Evolutionary conservation across 2,797 vertebrate species (phyloP), one percentile per base, ranked within the genome.

Genomic region (Notolabrus celidotus): DNA sequence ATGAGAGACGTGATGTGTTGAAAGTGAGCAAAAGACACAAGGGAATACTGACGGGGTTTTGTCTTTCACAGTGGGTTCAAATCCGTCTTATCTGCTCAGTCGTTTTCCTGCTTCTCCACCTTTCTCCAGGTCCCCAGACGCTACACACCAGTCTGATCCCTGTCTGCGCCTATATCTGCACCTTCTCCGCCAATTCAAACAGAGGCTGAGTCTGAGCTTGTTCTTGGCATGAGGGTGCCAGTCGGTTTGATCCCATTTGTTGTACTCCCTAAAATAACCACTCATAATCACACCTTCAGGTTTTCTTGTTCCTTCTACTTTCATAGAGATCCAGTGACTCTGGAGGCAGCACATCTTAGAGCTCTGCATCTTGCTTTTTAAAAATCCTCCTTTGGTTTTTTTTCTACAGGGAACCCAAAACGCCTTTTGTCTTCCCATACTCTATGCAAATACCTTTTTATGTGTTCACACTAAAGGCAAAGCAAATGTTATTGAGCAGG

Each of bases 71-170:
- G 57, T 20, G 5, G 17, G 29, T 72, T 71, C 1, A 53, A 66
- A 33, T 70, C 57, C 61, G 25, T 55, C 23, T 34, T 34, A 9
- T 79, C 67, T 70, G 41, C 72, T 79, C 70, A 59, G 42, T 49
- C 41, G 59, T 60, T 63, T 58, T 60, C 16, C 58, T 54, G 10
- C 39, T 64, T 60, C 58, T 27, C 60, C 17, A 68, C 64, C 67
- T 67, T 65, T 43, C 20, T 70, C 33, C 15, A 54, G 43, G 22
- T 55, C 62, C n/a, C 52, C 23, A 17, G 60, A 65, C 51, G 64
- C 57, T 23, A 57, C 39, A 34, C 36, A 43, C 3, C 39, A 31
- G 25, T 61, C 42, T 62, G 56, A 76, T 69, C 56, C 49, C 29
- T 51, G 15, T 65, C 12, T 23, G 17, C 20, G 27, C 36, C 39